A percentile compares a stretch with the other conserved stretches of the same genome.
Evolutionary conservation across 2,113 vertebrate genomes (phyloP).

Genomic region (Melanerpes formicivorus): DNA sequence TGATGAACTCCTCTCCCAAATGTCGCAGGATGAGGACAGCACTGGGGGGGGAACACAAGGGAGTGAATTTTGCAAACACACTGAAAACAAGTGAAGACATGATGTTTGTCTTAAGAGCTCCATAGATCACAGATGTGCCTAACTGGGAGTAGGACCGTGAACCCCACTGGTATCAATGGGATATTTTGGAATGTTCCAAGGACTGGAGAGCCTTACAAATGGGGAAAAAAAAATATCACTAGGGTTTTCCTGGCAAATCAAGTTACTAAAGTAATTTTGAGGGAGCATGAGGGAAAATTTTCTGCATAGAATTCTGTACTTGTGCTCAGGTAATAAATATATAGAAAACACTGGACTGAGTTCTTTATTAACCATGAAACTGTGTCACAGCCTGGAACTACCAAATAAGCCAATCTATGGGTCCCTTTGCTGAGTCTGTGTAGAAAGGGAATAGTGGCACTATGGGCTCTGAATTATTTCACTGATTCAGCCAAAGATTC

Average conservation of each 20-base stretch:
- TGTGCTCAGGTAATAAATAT: background rate
- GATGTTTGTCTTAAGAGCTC: background rate
- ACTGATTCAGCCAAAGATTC: background rate
- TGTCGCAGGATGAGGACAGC: background rate
- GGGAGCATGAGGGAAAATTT: background rate
- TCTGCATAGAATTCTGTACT: background rate
- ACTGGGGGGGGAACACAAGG: background rate
- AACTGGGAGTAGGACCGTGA: background rate
- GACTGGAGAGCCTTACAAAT: background rate
- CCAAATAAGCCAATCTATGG: background rate
- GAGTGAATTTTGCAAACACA: slow-evolving; percentile 12
- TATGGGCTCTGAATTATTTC: background rate
- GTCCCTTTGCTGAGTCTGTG: background rate
- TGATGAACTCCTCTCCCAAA: background rate
- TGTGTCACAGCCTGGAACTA: background rate
- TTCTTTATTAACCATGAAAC: background rate
- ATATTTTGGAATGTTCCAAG: background rate
- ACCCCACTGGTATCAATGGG: background rate
- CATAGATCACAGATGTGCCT: background rate
- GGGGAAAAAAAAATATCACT: background rate
- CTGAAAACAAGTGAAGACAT: background rate
- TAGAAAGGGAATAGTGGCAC: background rate
- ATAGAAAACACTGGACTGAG: background rate
- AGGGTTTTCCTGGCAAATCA: background rate
- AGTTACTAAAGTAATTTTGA: background rate